Conservation (phyloP, 2,888 invertebrate species). For the Neelides folsomi region DNA sequence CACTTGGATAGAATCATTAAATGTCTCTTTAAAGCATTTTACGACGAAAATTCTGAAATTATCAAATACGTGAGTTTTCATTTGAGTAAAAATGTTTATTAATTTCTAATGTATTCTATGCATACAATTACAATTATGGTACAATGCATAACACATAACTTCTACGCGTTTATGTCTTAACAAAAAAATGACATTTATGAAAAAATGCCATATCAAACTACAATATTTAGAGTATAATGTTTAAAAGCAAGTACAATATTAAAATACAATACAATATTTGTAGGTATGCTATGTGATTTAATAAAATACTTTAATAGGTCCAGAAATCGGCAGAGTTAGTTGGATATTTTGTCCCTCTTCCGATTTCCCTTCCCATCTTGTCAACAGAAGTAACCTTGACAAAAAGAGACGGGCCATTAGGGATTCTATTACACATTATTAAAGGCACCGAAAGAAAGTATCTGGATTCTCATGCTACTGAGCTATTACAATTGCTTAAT, state of each 20-base stretch:
- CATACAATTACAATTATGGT: no score
- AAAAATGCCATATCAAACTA: no score
- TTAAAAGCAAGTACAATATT: no score
- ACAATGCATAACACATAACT: no score
- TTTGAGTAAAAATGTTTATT: no score
- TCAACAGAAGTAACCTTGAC: slow-evolving; percentile 4
- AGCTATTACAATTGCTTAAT: slow-evolving; percentile 47
- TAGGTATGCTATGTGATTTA: no score
- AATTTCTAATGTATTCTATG: no score
- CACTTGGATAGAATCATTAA: slow-evolving; percentile 48
- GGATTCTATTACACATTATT: slow-evolving; percentile 49
- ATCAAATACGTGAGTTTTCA: slow-evolving; percentile 47
- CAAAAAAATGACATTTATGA: no score
- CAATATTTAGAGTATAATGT: no score
- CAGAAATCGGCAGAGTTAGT: slow-evolving; percentile 55
- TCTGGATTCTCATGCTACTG: slow-evolving; percentile 42
- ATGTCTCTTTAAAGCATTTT: slow-evolving; percentile 43
- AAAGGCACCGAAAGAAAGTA: slow-evolving; percentile 44
- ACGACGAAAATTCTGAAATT: slow-evolving; percentile 33
- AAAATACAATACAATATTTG: no score
- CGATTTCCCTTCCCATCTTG: slow-evolving; percentile 45
- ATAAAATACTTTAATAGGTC: slow-evolving; percentile 43
- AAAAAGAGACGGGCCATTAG: slow-evolving; percentile 43
- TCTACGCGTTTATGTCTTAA: no score
- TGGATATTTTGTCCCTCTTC: slow-evolving; percentile 59